Conservation (phyloP, 2,113 vertebrate genomes). For the Mormyrus iriodes region DNA sequence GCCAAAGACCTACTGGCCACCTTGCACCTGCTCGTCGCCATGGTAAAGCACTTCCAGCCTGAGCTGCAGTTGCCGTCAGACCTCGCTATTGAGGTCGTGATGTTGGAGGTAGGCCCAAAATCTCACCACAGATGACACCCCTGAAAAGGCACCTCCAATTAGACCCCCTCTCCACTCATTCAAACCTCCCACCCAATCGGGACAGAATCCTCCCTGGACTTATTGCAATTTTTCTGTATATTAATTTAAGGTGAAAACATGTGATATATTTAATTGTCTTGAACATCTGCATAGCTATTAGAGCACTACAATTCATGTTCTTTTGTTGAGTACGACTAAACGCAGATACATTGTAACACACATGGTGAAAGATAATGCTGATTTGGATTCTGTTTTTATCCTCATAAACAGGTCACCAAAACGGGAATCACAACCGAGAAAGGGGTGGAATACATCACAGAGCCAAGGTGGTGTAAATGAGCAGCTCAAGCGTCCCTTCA, state of each 20-base stretch:
- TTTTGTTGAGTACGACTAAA: background rate
- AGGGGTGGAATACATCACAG: conserved; percentile 66
- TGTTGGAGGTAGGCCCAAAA: conserved; percentile 64
- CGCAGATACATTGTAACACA: background rate
- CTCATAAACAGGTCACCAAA: conserved; percentile 60
- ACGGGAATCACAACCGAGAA: conserved; percentile 68
- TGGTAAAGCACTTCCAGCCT: conserved; percentile 72
- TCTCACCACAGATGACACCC: background rate
- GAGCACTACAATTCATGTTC: background rate
- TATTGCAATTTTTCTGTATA: background rate
- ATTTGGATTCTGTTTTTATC: background rate
- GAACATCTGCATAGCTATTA: background rate
- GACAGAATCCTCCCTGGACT: background rate
- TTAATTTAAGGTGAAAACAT: background rate
- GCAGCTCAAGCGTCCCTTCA: background rate
- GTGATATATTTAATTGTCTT: background rate
- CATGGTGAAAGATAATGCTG: background rate
- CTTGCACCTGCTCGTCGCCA: conserved; percentile 82
- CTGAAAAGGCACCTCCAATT: background rate
- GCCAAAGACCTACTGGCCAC: conserved; percentile 80
- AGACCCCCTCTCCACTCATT: background rate
- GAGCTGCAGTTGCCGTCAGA: conserved; percentile 64
- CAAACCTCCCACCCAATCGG: background rate
- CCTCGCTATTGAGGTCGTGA: conserved; percentile 75
- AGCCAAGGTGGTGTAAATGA: conserved; percentile 55